These are phyloP conservation scores for Pseudorasbora parva DNA, from an alignment of 2,113 vertebrate species.

Conservation along the genomic window DNA sequence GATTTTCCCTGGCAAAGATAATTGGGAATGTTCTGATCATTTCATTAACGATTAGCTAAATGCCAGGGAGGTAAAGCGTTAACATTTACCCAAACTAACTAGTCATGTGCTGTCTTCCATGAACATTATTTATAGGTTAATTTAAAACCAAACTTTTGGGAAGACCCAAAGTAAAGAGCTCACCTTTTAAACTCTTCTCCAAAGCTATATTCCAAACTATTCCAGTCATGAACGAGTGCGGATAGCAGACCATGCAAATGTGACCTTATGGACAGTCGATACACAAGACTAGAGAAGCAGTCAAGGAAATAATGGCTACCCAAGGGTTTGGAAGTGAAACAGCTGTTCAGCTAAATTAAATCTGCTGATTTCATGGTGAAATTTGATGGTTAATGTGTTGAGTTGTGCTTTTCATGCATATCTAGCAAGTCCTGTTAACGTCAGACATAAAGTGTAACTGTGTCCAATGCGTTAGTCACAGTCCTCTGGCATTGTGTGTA, in stretches of 20 bases:
- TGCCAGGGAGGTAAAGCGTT: not conserved
- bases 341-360: slow-evolving; percentile 37
- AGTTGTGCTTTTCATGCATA: slow-evolving; percentile 34
- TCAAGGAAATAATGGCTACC: slow-evolving; percentile 43
- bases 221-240: not conserved
- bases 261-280: slow-evolving; percentile 39
- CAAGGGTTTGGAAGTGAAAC: slow-evolving; percentile 33
- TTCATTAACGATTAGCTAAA: not conserved
- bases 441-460: slow-evolving; percentile 38
- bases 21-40: not conserved
- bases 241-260: slow-evolving; percentile 24
- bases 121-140: slow-evolving; percentile 22
- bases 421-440: slow-evolving; percentile 28
- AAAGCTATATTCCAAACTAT: not conserved
- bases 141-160: slow-evolving; percentile 30
- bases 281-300: slow-evolving; percentile 3
- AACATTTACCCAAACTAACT: slow-evolving; percentile 2
- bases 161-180: not conserved
- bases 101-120: not conserved
- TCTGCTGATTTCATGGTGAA: slow-evolving; percentile 43
- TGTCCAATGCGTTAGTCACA: slow-evolving; percentile 38
- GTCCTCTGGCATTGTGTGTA: slow-evolving; percentile 19
- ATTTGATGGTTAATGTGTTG: not conserved
- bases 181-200: not conserved
- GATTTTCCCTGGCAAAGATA: slow-evolving; percentile 11